A percentile compares a stretch with the other conserved stretches of the same genome.
These are phyloP conservation scores for Ormyrus nitidulus DNA, from an alignment of 2,888 invertebrate species.

Conservation along the genomic window DNA sequence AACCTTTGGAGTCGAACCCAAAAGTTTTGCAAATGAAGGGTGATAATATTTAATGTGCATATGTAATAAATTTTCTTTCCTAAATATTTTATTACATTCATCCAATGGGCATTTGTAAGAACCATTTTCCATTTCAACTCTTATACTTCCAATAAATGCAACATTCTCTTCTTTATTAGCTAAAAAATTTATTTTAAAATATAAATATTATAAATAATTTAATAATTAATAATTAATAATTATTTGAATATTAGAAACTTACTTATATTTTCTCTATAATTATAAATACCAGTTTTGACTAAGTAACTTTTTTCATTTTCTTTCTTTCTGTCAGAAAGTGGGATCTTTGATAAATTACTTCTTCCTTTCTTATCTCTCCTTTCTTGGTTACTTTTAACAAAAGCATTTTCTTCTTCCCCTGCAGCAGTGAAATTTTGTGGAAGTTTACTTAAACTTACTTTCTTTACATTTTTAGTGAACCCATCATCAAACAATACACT, in stretches of 20 bases:
- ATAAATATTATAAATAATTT: conserved; percentile 6
- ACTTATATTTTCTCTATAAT: conserved; percentile 29
- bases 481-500: conserved; percentile 95
- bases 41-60: conserved; percentile 98
- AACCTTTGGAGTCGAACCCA: conserved; percentile 90
- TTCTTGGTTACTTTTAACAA: conserved; percentile 81
- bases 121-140: conserved; percentile 83
- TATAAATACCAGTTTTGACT: conserved; percentile 61
- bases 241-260: conserved; percentile 25
- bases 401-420: conserved; percentile 59
- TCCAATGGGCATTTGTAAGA: conserved; percentile 85
- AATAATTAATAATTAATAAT: conserved; percentile 1
- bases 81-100: conserved; percentile 91
- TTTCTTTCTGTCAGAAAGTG: conserved; percentile 79
- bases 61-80: conserved; percentile 92
- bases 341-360: conserved; percentile 82
- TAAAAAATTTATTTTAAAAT: conserved; percentile 20
- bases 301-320: conserved; percentile 49
- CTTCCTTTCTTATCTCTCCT: conserved; percentile 83
- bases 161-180: conserved; percentile 69
- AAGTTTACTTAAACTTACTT: conserved; percentile 83
- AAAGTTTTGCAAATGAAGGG: conserved; percentile 84
- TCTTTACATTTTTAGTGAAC: conserved; percentile 85
- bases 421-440: conserved; percentile 62
- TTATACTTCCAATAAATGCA: conserved; percentile 71